These are phyloP conservation scores for Phoenicopterus ruber DNA, from an alignment of 2,113 vertebrate genomes.

Conservation along the genomic window DNA sequence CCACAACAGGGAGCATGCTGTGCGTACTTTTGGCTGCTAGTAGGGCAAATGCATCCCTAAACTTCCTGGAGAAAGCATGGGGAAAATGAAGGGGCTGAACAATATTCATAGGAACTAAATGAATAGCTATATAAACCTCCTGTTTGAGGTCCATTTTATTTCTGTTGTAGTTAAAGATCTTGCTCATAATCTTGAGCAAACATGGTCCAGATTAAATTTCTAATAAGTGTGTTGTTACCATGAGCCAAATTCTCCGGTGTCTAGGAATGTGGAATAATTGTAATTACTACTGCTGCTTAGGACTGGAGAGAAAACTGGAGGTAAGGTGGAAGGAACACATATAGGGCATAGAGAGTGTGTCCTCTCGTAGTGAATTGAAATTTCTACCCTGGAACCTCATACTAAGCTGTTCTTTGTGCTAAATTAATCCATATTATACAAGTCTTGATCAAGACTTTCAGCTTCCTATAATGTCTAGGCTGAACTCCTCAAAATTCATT, in stretches of 20 bases:
- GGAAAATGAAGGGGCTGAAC: background rate
- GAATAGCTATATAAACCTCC: background rate
- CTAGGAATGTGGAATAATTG: background rate
- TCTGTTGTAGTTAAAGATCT: background rate
- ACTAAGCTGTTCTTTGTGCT: background rate
- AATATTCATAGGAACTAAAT: background rate
- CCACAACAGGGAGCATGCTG: accelerated
- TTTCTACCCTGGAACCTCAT: background rate
- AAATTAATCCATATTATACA: background rate
- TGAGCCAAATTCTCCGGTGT: background rate
- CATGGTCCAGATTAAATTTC: background rate
- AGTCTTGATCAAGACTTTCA: background rate
- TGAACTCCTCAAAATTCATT: background rate
- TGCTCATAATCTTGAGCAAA: background rate
- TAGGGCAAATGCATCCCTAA: background rate
- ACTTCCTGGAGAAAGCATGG: background rate
- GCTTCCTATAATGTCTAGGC: background rate
- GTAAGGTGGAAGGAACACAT: background rate
- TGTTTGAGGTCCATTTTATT: background rate
- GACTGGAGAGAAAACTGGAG: background rate
- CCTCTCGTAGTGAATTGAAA: background rate
- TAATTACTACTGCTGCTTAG: background rate
- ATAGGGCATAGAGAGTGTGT: background rate
- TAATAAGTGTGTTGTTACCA: background rate
- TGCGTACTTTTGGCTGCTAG: background rate